Conservation (phyloP, 2,888 invertebrate species). For the Unio delphinus region DNA sequence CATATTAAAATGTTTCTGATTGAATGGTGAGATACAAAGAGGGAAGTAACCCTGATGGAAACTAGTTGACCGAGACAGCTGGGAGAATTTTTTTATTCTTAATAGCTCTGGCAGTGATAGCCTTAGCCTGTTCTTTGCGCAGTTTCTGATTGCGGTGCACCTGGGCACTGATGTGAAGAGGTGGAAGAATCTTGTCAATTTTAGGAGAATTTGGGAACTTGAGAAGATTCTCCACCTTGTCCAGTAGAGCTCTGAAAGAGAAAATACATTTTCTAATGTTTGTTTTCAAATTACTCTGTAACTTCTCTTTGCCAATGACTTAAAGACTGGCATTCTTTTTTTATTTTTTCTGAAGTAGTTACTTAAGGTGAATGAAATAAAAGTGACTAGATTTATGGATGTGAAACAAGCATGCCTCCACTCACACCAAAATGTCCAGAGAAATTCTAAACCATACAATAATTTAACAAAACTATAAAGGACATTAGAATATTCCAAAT, state of each 20-base stretch:
- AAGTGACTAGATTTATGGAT: too few species aligned
- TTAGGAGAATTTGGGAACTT: conserved; percentile 68
- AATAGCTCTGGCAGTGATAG: conserved; percentile 17
- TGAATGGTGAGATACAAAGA: too few species aligned
- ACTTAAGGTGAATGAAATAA: too few species aligned
- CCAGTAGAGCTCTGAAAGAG: conserved; percentile 48
- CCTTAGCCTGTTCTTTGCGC: conserved; percentile 26
- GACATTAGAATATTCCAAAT: too few species aligned
- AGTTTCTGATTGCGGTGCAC: conserved; percentile 39
- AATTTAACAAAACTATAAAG: too few species aligned
- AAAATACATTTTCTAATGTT: conserved; percentile 1
- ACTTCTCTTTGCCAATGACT: neutral
- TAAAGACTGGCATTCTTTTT: too few species aligned
- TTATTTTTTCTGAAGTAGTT: too few species aligned
- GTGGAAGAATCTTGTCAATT: conserved; percentile 63
- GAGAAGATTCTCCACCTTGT: conserved; percentile 61
- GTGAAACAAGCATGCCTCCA: too few species aligned
- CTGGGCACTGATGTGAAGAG: conserved; percentile 51
- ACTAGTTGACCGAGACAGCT: conserved; percentile 7
- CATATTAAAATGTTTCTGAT: too few species aligned
- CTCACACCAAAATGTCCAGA: too few species aligned
- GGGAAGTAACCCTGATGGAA: neutral
- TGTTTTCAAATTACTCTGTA: neutral
- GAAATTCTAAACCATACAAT: too few species aligned
- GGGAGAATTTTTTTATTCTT: conserved; percentile 24